These are phyloP conservation scores for Argyrosomus regius DNA, from an alignment of 2,797 vertebrate genomes.

Conservation along the genomic window DNA sequence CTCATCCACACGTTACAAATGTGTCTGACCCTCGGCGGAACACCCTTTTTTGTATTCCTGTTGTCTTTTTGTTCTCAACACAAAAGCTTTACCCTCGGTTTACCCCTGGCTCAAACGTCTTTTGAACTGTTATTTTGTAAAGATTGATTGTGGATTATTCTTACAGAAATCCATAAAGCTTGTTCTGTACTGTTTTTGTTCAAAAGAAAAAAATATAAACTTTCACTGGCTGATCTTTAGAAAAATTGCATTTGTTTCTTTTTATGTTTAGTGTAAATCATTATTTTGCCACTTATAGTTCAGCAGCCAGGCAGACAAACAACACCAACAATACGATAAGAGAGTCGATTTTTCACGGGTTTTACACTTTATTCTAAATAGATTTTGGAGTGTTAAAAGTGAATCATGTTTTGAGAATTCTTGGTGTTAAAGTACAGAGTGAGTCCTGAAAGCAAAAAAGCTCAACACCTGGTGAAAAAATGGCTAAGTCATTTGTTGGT, in stretches of 20 bases:
- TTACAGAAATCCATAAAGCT: not conserved
- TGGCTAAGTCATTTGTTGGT: not conserved
- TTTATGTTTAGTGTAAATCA: not conserved
- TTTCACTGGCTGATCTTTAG: not conserved
- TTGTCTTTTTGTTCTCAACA: not conserved
- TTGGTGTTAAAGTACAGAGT: not conserved
- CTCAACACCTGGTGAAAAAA: not conserved
- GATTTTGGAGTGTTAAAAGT: not conserved
- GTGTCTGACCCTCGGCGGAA: conserved; percentile 62
- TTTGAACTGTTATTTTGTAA: not conserved
- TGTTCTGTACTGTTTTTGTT: not conserved
- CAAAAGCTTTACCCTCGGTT: not conserved
- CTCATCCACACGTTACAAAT: conserved; percentile 64
- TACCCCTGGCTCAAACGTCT: not conserved
- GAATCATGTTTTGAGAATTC: not conserved
- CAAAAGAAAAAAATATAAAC: not conserved
- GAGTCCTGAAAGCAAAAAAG: not conserved
- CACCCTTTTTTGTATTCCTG: conserved; percentile 26
- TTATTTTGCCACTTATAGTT: not conserved
- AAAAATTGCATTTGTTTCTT: not conserved
- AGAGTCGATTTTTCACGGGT: not conserved
- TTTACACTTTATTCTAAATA: conserved; percentile 12
- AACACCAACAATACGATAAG: not conserved
- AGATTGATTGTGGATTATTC: not conserved
- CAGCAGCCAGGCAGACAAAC: not conserved